These are phyloP conservation scores for Salminus brasiliensis DNA, from an alignment of 2,113 vertebrate genomes.

Conservation along the genomic window DNA sequence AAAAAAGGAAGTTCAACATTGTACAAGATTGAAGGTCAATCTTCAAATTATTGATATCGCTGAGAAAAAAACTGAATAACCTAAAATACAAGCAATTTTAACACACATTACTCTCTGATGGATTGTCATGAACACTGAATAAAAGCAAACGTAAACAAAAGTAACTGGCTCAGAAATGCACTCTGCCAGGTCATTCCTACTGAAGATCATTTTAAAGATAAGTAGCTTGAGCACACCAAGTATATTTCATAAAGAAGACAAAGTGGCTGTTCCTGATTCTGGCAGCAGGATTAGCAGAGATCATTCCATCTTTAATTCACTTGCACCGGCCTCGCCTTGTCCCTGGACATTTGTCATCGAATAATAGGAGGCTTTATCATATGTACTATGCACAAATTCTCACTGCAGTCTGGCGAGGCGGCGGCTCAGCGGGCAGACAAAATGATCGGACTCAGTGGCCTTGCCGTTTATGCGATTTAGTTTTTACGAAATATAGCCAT, in stretches of 20 bases:
- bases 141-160: not conserved
- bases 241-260: not conserved
- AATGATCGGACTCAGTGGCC: not conserved
- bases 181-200: not conserved
- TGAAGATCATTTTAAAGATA: not conserved
- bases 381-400: not conserved
- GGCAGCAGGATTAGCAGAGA: slow-evolving; percentile 10
- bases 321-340: not conserved
- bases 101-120: not conserved
- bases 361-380: not conserved
- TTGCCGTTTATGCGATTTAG: not conserved
- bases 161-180: not conserved
- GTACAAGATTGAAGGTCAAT: too few species aligned
- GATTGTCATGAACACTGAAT: not conserved
- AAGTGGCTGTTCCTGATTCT: not conserved
- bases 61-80: not conserved
- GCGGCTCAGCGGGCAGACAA: not conserved
- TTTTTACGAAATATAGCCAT: slow-evolving; percentile 12
- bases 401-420: not conserved
- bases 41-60: not conserved
- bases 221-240: not conserved
- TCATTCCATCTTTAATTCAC: slow-evolving; percentile 24
- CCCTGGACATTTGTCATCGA: not conserved
- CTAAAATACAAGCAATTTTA: not conserved
- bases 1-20: too few species aligned